These are phyloP conservation scores for Prosopocoilus inquinatus DNA, from an alignment of 2,888 invertebrate species.

Conservation along the genomic window DNA sequence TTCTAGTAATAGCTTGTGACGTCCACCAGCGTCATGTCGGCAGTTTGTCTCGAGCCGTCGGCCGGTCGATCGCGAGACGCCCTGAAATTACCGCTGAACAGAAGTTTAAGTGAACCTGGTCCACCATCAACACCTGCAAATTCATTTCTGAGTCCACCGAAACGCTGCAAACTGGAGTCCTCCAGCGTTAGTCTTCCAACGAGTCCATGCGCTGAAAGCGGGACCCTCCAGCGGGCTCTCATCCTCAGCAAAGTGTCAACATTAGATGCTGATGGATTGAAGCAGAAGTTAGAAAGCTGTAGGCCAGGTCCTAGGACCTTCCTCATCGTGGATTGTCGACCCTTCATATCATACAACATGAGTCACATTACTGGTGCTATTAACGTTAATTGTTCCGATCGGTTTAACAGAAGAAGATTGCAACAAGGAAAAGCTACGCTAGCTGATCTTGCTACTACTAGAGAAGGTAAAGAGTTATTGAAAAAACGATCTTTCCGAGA, in stretches of 20 bases:
- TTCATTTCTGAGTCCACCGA: constrained; percentile 47
- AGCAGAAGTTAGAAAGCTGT: constrained; percentile 47
- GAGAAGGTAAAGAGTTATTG: constrained; percentile 63
- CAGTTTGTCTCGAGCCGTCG: constrained; percentile 54
- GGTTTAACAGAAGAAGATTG: constrained; percentile 65
- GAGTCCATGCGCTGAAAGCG: constrained; percentile 57
- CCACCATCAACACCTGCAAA: constrained; percentile 48
- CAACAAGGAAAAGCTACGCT: constrained; percentile 65
- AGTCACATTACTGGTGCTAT: constrained; percentile 67
- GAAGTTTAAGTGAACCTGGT: constrained; percentile 59
- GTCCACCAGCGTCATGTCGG: constrained; percentile 50
- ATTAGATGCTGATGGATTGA: constrained; percentile 55
- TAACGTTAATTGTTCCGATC: constrained; percentile 70
- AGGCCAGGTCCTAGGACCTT: constrained; percentile 41
- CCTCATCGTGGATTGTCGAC: constrained; percentile 64
- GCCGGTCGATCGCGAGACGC: constrained; percentile 55
- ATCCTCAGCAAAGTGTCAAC: constrained; percentile 55
- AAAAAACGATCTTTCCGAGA: constrained; percentile 57
- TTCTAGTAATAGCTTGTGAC: constrained; percentile 50
- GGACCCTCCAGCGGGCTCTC: constrained; percentile 54
- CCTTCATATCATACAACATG: constrained; percentile 68
- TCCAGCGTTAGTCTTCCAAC: constrained; percentile 50
- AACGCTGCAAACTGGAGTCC: constrained; percentile 58
- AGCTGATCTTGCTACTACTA: constrained; percentile 63
- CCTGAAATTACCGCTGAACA: constrained; percentile 56